Base-by-base conservation (phyloP, 2,797 vertebrate genomes). In the Notoglanidium macrostoma region DNA sequence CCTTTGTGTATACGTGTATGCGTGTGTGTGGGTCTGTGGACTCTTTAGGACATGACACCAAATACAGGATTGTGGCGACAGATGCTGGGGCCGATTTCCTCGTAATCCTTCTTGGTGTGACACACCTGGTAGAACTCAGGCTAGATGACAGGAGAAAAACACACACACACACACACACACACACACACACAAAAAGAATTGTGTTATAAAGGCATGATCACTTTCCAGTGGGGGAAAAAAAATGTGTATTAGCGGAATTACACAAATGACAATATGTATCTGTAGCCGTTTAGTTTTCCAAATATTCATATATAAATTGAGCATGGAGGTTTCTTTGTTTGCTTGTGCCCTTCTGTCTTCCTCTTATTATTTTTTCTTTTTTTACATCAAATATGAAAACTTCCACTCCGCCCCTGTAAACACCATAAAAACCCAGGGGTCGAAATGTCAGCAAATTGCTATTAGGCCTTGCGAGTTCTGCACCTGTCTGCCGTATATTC, bases 91-190 rank as follows among this genome's bases (percentile, higher is more conserved):
- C 98, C 98, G 85, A 98, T 98, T 95, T 99, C 98, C 95, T 99
- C 98, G 91, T 99, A 99, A 93, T 99, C 98, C 90, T 98, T 99
- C 96, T 99, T 99, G 95, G 98, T 99, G 96, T 99, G 98, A 95
- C 98, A 99, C 93, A 99, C 98, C 96, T 99, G 98, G 96, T 99
- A 99, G 93, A 99, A 99, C 95, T 99, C 98, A n/a, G 98, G 98
- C 98, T 99, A 95, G 17, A 9, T 29, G 65, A 63, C 6, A 0
- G 12, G 29, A 0, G 23, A 17, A 29, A 68, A 14, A 65, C 0
- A 35, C 40, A 17, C 23, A 40, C 3, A 40, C 40, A 40, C 40
- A 40, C 40, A 40, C 40, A 40, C 40, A 40, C 4, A 79, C n/a
- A 79, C 29, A 61, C 57, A 80, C 29, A 57, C 55, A 79, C 9